Evolutionary conservation across 2,113 vertebrate genomes (phyloP).

Genomic region (Ciconia boyciana): DNA sequence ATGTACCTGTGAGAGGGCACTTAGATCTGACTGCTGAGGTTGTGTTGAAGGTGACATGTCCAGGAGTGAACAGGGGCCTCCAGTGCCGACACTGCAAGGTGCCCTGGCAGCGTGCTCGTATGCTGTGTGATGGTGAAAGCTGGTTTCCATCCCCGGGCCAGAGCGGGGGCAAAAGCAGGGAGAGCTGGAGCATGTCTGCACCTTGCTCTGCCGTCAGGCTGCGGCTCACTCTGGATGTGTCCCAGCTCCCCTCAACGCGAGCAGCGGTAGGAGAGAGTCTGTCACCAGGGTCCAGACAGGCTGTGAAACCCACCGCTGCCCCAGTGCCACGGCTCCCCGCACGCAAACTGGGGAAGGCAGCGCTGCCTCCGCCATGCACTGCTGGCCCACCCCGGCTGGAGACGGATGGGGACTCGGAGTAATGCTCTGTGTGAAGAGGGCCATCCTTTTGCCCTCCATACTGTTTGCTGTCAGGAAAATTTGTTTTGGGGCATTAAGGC

Average conservation of each 20-base stretch:
- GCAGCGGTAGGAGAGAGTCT: not conserved
- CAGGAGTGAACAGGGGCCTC: not conserved
- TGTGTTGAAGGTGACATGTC: not conserved
- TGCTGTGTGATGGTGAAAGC: not conserved
- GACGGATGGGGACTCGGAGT: not conserved
- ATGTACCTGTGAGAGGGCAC: not conserved
- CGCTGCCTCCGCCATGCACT: not conserved
- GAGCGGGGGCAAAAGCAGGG: not conserved
- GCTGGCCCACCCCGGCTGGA: not conserved
- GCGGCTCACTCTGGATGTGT: not conserved
- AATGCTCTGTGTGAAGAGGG: not conserved
- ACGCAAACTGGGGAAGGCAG: not conserved
- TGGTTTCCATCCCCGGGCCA: not conserved
- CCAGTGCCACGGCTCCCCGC: not conserved
- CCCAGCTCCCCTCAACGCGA: fast-evolving
- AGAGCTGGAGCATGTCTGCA: not conserved
- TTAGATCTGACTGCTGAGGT: not conserved
- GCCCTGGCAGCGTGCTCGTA: not conserved
- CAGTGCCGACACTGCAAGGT: not conserved
- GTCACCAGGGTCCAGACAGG: not conserved
- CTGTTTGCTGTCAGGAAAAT: not conserved
- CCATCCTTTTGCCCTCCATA: not conserved
- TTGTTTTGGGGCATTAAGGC: not conserved
- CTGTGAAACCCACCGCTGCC: not conserved
- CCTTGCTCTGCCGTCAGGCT: fast-evolving